Evolutionary conservation across 2,797 vertebrate species (phyloP).

Genomic region (Ciconia nigra): DNA sequence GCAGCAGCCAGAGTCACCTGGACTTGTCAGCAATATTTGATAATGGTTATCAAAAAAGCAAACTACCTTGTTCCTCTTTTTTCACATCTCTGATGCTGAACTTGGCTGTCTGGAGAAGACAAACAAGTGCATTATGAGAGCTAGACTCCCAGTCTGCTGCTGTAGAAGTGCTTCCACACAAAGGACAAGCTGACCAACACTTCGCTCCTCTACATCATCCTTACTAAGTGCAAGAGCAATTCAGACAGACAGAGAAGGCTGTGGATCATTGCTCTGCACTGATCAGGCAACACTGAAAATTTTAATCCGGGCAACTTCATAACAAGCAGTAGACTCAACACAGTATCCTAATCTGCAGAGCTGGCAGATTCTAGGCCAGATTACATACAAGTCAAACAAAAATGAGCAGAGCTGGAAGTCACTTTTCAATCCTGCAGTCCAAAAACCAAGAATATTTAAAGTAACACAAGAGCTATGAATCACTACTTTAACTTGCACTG

Average conservation of each 20-base stretch:
- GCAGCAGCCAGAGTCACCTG: neutral
- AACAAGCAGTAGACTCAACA: neutral
- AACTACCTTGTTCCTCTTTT: neutral
- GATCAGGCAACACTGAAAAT: neutral
- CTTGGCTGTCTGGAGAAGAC: neutral
- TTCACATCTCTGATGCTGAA: neutral
- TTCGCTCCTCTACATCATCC: neutral
- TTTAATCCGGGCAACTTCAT: neutral
- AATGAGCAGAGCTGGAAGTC: neutral
- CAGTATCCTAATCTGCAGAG: constrained; percentile 33
- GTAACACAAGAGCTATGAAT: constrained; percentile 20
- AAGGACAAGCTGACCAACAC: neutral
- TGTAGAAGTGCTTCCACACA: neutral
- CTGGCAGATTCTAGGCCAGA: constrained; percentile 15
- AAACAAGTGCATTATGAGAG: neutral
- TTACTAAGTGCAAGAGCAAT: neutral
- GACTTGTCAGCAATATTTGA: neutral
- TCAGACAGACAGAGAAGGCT: neutral
- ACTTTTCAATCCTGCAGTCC: neutral
- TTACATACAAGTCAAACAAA: constrained; percentile 13
- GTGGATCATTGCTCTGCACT: neutral
- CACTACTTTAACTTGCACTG: neutral
- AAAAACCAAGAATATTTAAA: constrained; percentile 39
- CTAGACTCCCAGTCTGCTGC: neutral
- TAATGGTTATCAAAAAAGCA: neutral